Base-by-base conservation (phyloP, 2,888 invertebrate genomes). In the Eurois occulta region DNA sequence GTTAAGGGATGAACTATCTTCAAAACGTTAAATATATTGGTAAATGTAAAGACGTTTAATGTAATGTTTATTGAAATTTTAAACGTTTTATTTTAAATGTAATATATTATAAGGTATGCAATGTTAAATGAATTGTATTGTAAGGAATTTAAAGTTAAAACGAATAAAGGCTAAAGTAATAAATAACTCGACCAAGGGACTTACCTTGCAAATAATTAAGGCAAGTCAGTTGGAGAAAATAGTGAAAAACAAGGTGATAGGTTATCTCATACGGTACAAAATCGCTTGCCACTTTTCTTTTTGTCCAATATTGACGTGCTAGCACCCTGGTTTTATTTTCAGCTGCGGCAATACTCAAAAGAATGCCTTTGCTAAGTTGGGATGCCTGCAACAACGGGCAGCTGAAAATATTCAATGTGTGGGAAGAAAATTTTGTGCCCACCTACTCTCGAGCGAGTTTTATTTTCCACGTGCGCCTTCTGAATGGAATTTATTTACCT, bases 341-440 rank as follows among this genome's bases (percentile, higher is more conserved):
- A 32, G n/a, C 38, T 41, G 46, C 18, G 41, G 24, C 16, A 35
- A 41, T 48, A 35, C n/a, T 28, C 18, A 41, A 78, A 58, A 69
- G 28, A 77, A 83, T 77, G 48, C 65, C 69, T 83, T 69, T 77
- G 43, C 21, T 65, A 35, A 58, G 58, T 65, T 64, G 38, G 35
- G 35, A 77, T 65, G 32, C 72, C 46, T 60, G 78, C 48, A 28
- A 35, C 35, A 78, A 52, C 38, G 41, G 66, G 41, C 28, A 60
- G 48, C 38, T 68, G 38, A 79, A 82, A 76, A 79, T 79, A 82
- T 82, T 82, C 77, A 67, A 46, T 24, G 67, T 64, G 52, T 52
- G 32, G 77, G n/a, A 48, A 62, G 62, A 62, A 74, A 60, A 62
- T 75, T 43, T 46, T 58, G 41, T 52, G 18, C 28, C 16, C 41